These are phyloP conservation scores for Sebastes nivosus DNA, from an alignment of 2,797 vertebrate species.

Conservation along the genomic window DNA sequence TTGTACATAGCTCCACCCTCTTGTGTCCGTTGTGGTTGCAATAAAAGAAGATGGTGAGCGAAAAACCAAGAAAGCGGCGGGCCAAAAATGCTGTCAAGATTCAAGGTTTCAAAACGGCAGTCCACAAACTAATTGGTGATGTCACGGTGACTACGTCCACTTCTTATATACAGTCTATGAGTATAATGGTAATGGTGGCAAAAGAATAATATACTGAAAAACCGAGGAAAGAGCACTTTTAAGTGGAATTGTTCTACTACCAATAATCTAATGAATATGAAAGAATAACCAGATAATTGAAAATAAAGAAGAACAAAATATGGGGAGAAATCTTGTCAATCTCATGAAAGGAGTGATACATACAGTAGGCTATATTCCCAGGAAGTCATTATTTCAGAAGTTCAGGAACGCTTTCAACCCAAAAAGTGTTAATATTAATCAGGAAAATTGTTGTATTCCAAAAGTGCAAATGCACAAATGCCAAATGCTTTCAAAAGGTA, in stretches of 20 bases:
- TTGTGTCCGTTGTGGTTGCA: accelerated
- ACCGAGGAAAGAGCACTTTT: neutral
- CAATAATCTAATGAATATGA: neutral
- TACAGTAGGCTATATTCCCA: neutral
- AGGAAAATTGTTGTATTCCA: neutral
- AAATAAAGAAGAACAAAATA: neutral
- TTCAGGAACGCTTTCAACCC: neutral
- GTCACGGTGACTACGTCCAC: no score
- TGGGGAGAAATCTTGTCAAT: no score
- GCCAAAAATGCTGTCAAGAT: no score
- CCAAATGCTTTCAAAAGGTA: neutral
- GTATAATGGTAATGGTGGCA: no score
- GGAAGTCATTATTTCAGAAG: neutral
- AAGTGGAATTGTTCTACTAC: neutral
- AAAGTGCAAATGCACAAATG: neutral
- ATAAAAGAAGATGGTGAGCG: no score
- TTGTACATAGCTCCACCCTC: no score
- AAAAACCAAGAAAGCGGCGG: accelerated
- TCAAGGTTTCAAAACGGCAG: no score
- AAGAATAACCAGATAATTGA: neutral
- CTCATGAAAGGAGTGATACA: neutral
- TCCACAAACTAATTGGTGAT: no score
- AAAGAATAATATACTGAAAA: neutral
- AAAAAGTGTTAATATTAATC: neutral
- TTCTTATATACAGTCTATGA: no score